Evolutionary conservation across 2,797 vertebrate species (phyloP).

Genomic region (Alectoris magna): DNA sequence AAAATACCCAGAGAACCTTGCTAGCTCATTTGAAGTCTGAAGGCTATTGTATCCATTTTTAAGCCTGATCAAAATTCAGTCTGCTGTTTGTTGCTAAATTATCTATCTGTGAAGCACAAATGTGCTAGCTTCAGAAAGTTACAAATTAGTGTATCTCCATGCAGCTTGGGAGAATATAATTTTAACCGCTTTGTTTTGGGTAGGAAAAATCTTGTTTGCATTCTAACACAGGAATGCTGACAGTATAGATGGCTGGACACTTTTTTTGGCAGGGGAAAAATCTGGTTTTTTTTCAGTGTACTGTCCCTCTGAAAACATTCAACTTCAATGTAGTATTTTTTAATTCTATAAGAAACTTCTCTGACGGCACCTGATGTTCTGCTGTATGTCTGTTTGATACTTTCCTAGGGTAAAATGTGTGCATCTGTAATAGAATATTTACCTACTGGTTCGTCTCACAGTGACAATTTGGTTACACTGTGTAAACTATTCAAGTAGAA

Average conservation of each 20-base stretch:
- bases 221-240: conserved; percentile 74
- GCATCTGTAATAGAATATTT: neutral
- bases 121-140: conserved; percentile 81
- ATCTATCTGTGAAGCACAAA: conserved; percentile 84
- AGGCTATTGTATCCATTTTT: conserved; percentile 75
- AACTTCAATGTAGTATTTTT: conserved; percentile 57
- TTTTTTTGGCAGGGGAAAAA: conserved; percentile 34
- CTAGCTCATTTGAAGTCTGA: conserved; percentile 81
- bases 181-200: conserved; percentile 77
- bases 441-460: neutral
- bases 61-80: conserved; percentile 83
- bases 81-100: conserved; percentile 83
- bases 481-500: conserved; percentile 21
- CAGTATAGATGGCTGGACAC: conserved; percentile 61
- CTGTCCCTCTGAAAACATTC: conserved; percentile 23
- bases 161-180: conserved; percentile 80
- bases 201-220: conserved; percentile 76
- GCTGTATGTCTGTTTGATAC: conserved; percentile 43
- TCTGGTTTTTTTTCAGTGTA: neutral
- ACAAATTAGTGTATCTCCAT: conserved; percentile 85
- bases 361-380: conserved; percentile 20
- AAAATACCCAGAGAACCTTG: conserved; percentile 70
- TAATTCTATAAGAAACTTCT: conserved; percentile 57
- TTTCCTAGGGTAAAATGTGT: conserved; percentile 23
- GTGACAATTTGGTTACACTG: conserved; percentile 12